A percentile compares a stretch with the other conserved stretches of the same genome.
These are phyloP conservation scores for Archilochus colubris DNA, from an alignment of 2,113 vertebrate genomes.

Conservation along the genomic window DNA sequence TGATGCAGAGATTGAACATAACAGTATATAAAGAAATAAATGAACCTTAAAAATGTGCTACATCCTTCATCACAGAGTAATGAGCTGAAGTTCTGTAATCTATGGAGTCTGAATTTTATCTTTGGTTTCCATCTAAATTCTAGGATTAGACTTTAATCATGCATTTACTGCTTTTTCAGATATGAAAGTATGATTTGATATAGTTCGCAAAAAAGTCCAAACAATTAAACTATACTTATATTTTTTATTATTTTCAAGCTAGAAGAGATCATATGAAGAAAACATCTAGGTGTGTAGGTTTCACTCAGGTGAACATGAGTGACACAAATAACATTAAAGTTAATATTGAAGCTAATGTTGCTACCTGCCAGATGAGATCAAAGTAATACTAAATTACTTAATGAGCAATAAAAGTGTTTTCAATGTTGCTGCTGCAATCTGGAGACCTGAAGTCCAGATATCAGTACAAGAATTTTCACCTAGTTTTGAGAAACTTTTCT, in stretches of 20 bases:
- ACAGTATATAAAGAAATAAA: constrained; percentile 17
- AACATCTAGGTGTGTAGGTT: background rate
- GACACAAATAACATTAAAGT: background rate
- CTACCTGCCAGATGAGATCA: background rate
- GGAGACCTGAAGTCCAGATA: background rate
- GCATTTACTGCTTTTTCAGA: background rate
- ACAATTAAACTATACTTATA: background rate
- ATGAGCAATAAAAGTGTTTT: no score
- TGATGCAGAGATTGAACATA: constrained; percentile 1
- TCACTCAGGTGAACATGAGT: background rate
- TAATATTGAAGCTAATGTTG: background rate
- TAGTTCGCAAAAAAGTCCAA: background rate
- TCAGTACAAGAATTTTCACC: background rate
- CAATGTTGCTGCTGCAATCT: background rate
- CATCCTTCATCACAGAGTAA: constrained; percentile 1
- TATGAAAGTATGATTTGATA: background rate
- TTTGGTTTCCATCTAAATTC: constrained; percentile 20
- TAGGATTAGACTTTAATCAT: background rate
- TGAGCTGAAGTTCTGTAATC: background rate
- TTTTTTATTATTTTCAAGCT: background rate
- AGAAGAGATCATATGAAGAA: background rate
- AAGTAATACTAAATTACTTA: background rate
- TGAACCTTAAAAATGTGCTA: constrained; percentile 19
- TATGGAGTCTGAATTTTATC: background rate
- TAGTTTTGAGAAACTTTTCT: background rate